Base-by-base conservation (phyloP, 1,140 invertebrate genomes). In the Goniozus legneri region DNA sequence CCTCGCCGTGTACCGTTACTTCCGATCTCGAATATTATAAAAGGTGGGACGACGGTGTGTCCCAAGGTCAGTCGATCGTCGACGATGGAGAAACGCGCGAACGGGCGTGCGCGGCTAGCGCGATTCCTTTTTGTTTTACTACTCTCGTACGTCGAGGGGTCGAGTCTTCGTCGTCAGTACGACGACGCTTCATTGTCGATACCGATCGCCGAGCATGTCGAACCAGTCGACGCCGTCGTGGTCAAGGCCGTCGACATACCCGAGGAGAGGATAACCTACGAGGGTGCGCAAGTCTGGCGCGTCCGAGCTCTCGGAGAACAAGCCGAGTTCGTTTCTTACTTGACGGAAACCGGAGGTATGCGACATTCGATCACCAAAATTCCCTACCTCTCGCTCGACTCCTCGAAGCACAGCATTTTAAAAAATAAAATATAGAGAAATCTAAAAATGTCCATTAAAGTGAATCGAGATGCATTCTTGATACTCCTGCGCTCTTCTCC, bases 221-320 rank as follows among this genome's bases (percentile, higher is more conserved):
- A 44, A 34, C 32, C 45, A 18, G 40, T 33, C 6, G 64, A 68
- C 33, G 20, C 60, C 0, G 43, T 68, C 2, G 40, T 69, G 15
- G 44, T 65, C 4, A 68, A 62, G 30, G 59, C 63, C n/a, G 58
- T 65, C 1, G 63, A 65, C 16, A 71, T 71, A 18, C 63, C 62
- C 4, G 66, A 70, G 31, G 62, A 64, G 32, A 66, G 53, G 42
- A 50, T 80, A n/a, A 72, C 67, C 0, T 81, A 81, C 50, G 70
- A 73, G 3, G 79, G 78, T 1, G 71, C 72, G 7, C 78, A 80
- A 61, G 48, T 81, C 3, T 80, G 78, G 77, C 71, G 77, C 47
- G 67, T 79, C 6, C 32, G 47, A 0, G 67, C 67, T 6, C 46
- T 50, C 2, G 63, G 66, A 2, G 70, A 73, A 0, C 69, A 77